Evolutionary conservation across 2,113 vertebrate genomes (phyloP).

Genomic region (Salminus brasiliensis): DNA sequence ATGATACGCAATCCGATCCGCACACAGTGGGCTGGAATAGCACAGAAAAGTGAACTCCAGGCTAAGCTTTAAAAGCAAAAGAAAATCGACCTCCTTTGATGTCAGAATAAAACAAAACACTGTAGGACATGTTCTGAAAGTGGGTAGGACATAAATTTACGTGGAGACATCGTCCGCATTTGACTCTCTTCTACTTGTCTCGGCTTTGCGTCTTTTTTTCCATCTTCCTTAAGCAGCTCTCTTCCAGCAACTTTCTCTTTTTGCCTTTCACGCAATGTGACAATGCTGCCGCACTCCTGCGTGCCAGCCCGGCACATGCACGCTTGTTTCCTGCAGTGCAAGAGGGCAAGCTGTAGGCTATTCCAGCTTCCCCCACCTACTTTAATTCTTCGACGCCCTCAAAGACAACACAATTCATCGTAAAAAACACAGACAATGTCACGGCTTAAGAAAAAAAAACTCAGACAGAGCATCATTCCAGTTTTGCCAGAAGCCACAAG

Average conservation of each 20-base stretch:
- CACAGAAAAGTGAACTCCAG: slow-evolving; percentile 49
- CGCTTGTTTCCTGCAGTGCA: not conserved
- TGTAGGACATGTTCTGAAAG: slow-evolving; percentile 52
- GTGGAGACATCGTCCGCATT: slow-evolving; percentile 24
- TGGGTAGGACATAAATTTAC: slow-evolving; percentile 40
- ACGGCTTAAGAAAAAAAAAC: slow-evolving; percentile 28
- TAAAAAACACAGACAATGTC: slow-evolving; percentile 48
- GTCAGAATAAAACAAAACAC: slow-evolving; percentile 52
- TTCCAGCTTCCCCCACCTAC: not conserved
- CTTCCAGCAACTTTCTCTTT: not conserved
- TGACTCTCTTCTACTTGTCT: slow-evolving; percentile 26
- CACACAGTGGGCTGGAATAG: slow-evolving; percentile 39
- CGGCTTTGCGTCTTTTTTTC: slow-evolving; percentile 11
- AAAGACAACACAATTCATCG: slow-evolving; percentile 26
- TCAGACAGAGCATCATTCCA: slow-evolving; percentile 36
- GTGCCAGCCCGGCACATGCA: slow-evolving; percentile 21
- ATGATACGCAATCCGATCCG: slow-evolving; percentile 57
- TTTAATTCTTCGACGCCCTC: slow-evolving; percentile 15
- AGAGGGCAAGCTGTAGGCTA: not conserved
- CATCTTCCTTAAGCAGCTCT: not conserved
- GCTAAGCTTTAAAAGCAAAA: slow-evolving; percentile 53
- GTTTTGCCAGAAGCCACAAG: slow-evolving; percentile 68
- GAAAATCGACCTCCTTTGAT: slow-evolving; percentile 49
- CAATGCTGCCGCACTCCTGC: not conserved
- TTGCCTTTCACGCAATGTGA: not conserved